A percentile compares a stretch with the other conserved stretches of the same genome.
Evolutionary conservation across 2,113 vertebrate species (phyloP).

Genomic region (Pogona vitticeps): DNA sequence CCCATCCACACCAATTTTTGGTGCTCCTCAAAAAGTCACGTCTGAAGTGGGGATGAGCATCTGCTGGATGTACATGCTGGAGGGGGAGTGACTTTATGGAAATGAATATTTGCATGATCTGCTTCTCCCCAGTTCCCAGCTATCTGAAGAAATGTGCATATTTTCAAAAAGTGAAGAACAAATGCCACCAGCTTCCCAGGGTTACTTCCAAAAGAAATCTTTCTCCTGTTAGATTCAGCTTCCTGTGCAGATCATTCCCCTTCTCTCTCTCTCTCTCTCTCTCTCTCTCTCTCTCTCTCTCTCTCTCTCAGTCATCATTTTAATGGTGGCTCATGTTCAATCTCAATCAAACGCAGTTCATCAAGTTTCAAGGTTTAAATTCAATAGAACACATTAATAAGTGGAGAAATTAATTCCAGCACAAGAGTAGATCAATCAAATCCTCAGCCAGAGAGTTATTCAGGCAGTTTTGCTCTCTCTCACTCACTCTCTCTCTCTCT

Average conservation of each 20-base stretch:
- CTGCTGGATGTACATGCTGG: neutral
- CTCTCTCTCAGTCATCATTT: constrained; percentile 11
- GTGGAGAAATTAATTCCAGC: constrained; percentile 54
- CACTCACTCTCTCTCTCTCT: neutral
- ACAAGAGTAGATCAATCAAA: constrained; percentile 60
- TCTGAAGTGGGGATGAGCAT: too few species aligned
- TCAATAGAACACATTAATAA: constrained; percentile 60
- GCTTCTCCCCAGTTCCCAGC: neutral
- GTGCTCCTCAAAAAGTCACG: neutral
- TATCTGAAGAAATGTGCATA: neutral
- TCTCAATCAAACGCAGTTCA: constrained; percentile 52
- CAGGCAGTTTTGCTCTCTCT: neutral
- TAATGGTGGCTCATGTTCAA: constrained; percentile 40
- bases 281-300: neutral
- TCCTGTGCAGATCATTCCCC: neutral
- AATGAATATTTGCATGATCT: neutral
- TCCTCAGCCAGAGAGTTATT: constrained; percentile 37
- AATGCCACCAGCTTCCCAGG: neutral
- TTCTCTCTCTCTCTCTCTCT: neutral
- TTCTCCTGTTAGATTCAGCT: neutral
- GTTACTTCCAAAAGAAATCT: constrained; percentile 11
- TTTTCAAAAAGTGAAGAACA: neutral
- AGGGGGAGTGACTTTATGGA: neutral
- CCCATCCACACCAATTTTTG: neutral
- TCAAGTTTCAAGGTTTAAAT: constrained; percentile 42